Percentiles rank a stretch among this genome's conserved stretches.
phyloP scores from a whole-genome alignment of 2,113 vertebrate genomes.

The Daubentonia madagascariensis region DNA sequence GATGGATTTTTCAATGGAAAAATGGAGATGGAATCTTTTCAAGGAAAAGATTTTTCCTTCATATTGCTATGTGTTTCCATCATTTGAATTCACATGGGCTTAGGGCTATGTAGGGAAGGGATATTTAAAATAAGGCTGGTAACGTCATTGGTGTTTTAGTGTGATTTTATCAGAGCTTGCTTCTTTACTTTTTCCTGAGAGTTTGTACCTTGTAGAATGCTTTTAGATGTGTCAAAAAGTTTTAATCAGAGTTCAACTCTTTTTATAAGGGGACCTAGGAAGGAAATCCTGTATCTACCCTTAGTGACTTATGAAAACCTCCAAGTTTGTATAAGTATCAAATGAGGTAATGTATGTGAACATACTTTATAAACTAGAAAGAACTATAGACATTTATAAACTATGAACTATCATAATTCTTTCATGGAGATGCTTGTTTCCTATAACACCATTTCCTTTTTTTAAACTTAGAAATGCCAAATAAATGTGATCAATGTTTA shows the following conservation, averaged over 20 bases:
- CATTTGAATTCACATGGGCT: not conserved
- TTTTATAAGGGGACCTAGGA: not conserved
- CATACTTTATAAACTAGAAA: not conserved
- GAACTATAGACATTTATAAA: not conserved
- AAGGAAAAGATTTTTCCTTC: slow-evolving; percentile 6
- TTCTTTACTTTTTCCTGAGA: not conserved
- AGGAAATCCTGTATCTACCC: not conserved
- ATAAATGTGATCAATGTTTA: slow-evolving; percentile 7
- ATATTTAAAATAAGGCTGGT: not conserved
- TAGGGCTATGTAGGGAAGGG: not conserved
- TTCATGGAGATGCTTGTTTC: not conserved
- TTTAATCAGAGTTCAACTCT: not conserved
- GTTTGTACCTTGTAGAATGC: not conserved
- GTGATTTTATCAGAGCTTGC: not conserved
- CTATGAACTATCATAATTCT: not conserved
- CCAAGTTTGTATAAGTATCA: not conserved
- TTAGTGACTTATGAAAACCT: not conserved
- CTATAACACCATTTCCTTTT: not conserved
- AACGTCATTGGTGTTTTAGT: not conserved
- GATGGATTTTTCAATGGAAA: too few relatives aligned
- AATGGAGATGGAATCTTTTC: too few relatives aligned
- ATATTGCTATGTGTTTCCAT: not conserved
- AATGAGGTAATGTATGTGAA: not conserved
- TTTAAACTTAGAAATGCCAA: slow-evolving; percentile 25
- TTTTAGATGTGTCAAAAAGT: not conserved